Percentiles rank a stretch among this genome's conserved stretches.
These are phyloP conservation scores for Heliconius congener DNA, from an alignment of 1,140 invertebrate species.

Conservation along the genomic window DNA sequence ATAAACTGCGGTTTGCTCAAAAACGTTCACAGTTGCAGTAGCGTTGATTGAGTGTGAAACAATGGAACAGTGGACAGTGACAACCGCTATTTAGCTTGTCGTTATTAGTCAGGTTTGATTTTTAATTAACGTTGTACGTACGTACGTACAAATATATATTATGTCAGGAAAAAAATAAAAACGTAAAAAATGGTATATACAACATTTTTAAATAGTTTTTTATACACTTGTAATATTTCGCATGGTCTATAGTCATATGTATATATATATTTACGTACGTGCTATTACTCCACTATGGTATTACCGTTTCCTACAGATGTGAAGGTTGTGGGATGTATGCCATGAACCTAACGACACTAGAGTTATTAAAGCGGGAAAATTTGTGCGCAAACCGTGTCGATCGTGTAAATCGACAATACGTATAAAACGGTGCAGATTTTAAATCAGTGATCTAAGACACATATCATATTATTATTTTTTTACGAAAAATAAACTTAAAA, in stretches of 20 bases:
- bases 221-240: too few relatives aligned
- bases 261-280: neutral
- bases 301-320: conserved; percentile 28
- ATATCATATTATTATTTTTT: neutral
- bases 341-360: conserved; percentile 47
- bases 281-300: neutral
- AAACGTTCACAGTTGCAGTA: too few relatives aligned
- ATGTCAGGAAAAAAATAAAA: too few relatives aligned
- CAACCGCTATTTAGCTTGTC: too few relatives aligned
- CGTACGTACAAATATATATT: too few relatives aligned
- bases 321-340: conserved; percentile 44
- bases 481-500: conserved; percentile 23
- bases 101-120: too few relatives aligned
- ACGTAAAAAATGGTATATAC: too few relatives aligned
- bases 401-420: neutral
- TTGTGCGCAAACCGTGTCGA: conserved; percentile 37
- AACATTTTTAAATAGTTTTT: too few relatives aligned
- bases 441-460: neutral
- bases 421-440: neutral
- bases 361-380: conserved; percentile 39
- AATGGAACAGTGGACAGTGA: too few relatives aligned
- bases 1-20: too few relatives aligned
- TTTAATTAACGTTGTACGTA: too few relatives aligned
- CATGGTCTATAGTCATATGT: neutral
- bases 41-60: too few relatives aligned